phyloP scores from a whole-genome alignment of 2,888 invertebrate species.

The Theodoxus fluviatilis region DNA sequence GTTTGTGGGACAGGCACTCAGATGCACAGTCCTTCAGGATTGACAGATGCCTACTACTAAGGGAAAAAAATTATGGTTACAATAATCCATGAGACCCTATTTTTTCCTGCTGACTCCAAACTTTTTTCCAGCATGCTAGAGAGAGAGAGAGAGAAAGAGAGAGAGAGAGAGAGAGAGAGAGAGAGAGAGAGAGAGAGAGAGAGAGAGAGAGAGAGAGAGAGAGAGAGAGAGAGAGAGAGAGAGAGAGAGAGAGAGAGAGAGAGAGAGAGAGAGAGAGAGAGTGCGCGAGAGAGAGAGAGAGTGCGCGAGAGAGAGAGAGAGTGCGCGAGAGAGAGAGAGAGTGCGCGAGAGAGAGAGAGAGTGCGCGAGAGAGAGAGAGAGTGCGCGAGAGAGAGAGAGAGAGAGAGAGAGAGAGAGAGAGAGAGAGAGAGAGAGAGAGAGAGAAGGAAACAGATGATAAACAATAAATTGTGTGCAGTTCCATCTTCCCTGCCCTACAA shows the following conservation, averaged over 20 bases:
- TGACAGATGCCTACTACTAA: too few relatives aligned
- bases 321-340: not conserved
- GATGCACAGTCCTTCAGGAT: too few relatives aligned
- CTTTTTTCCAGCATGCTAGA: too few relatives aligned
- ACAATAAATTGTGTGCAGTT: too few relatives aligned
- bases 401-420: not conserved
- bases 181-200: not conserved
- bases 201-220: not conserved
- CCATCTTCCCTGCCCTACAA: too few relatives aligned
- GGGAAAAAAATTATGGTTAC: too few relatives aligned
- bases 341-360: not conserved
- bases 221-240: not conserved
- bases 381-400: not conserved
- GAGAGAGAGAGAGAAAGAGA: not conserved
- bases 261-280: not conserved
- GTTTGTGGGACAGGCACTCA: too few relatives aligned
- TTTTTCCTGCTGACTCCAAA: too few relatives aligned
- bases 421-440: slow-evolving; percentile 4
- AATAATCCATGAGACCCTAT: too few relatives aligned
- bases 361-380: not conserved
- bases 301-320: not conserved
- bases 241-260: not conserved
- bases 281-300: not conserved
- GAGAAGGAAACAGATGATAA: not conserved
- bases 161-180: not conserved